Evolutionary conservation across 2,797 vertebrate species (phyloP), one percentile per base, ranked within the genome.

Genomic region (Geotria australis): DNA sequence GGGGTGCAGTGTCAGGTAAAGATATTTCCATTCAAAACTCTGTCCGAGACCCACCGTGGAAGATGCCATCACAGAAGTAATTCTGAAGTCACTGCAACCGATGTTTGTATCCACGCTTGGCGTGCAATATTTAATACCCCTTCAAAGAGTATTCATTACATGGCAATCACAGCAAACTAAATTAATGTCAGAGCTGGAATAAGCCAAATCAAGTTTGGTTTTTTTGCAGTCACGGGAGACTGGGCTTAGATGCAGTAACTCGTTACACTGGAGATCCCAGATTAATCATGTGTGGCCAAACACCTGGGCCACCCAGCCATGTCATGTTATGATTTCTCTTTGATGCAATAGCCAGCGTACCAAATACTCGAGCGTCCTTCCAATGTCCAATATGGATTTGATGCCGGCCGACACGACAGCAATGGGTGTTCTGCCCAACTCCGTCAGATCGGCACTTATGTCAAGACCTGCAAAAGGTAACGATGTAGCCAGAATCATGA

Each of bases 331-430:
- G n/a, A 58, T 48, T 51, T 6, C 5, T 53, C 56, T 12, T 53
- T 46, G 48, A 53, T 14, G 9, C 24, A 45, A 48, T 51, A 10
- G 11, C 14, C 47, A 58, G 3, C 24, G 70, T 68, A 91, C 84
- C 66, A 91, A 73, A 63, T 79, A 82, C 63, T 91, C 83, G 63
- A 91, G 63, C 3, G 84, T 91, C 61, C 78, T 79, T 7, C 83
- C 78, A 46, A 91, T 79, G 68, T 88, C 83, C 58, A 91, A 75
- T 61, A 88, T 78, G 56, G 83, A 88, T 62, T 91, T 91, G 51
- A 80, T 72, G 10, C 84, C 83, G 59, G 83, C 79, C 61, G 77
- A 85, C 46, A 91, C 65, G 60, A 88, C 82, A 60, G 80, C 73
- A 5, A 88, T 69, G 0, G 83, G 79, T 58, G 83, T 91, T 65